These are phyloP conservation scores for Allobates femoralis DNA, from an alignment of 2,797 vertebrate species.

Conservation along the genomic window DNA sequence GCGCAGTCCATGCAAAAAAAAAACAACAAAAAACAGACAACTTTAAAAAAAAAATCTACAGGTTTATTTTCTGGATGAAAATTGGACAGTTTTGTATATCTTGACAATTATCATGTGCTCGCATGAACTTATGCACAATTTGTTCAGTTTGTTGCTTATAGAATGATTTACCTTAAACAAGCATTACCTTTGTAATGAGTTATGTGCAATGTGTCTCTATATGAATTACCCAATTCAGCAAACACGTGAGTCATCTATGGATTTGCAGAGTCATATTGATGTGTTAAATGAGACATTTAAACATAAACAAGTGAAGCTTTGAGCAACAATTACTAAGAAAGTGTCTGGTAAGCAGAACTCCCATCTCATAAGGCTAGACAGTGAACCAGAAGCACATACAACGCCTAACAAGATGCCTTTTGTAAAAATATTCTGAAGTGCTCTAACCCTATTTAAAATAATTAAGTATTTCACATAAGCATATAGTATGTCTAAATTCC, in stretches of 20 bases:
- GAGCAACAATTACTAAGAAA: conserved; percentile 14
- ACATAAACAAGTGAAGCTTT: neutral
- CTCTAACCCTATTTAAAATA: neutral
- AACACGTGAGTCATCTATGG: conserved; percentile 36
- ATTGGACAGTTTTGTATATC: no score
- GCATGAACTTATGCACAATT: no score
- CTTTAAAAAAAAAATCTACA: no score
- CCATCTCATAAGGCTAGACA: neutral
- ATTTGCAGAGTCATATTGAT: conserved; percentile 20
- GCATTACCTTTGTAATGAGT: conserved; percentile 2
- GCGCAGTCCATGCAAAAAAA: no score
- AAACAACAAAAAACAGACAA: no score
- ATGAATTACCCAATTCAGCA: conserved; percentile 16
- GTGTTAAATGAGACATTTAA: conserved; percentile 37
- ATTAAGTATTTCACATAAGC: neutral
- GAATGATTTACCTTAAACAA: neutral
- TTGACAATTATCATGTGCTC: no score
- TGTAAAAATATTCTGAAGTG: neutral
- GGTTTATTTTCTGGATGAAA: no score
- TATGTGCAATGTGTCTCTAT: neutral
- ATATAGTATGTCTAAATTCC: conserved; percentile 8
- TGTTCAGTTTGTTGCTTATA: no score
- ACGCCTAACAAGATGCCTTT: neutral
- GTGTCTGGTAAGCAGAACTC: conserved; percentile 25
- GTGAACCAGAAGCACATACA: neutral